These are phyloP conservation scores for Cosmopolites sordidus DNA, from an alignment of 2,888 invertebrate species.

Conservation along the genomic window DNA sequence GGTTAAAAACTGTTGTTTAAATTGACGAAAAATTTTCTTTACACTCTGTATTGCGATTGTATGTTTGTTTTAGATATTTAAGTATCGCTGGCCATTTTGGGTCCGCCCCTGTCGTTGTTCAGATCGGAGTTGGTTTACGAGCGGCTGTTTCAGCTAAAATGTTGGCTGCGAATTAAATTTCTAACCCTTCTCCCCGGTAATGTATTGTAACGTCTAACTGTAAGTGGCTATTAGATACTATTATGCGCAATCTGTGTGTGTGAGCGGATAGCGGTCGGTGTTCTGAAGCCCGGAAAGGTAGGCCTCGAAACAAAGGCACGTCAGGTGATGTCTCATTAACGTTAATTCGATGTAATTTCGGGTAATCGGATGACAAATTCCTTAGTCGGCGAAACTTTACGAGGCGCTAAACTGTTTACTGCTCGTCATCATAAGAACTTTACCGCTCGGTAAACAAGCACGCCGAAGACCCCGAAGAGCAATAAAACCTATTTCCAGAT, in stretches of 20 bases:
- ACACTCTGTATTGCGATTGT: too few species aligned
- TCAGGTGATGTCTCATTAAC: conserved; percentile 18
- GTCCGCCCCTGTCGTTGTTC: too few species aligned
- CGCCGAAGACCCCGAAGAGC: too few species aligned
- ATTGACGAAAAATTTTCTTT: too few species aligned
- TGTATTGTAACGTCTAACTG: conserved; percentile 25
- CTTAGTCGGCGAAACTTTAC: conserved; percentile 2
- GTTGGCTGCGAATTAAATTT: conserved; percentile 21
- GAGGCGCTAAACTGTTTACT: background rate
- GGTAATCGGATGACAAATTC: conserved; percentile 11
- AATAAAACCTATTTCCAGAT: too few species aligned
- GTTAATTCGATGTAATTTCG: conserved; percentile 15
- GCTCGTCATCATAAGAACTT: too few species aligned
- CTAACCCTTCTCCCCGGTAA: conserved; percentile 18
- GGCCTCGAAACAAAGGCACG: conserved; percentile 14
- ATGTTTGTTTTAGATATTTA: too few species aligned
- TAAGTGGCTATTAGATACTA: conserved; percentile 25
- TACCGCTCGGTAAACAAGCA: too few species aligned
- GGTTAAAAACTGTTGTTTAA: too few species aligned
- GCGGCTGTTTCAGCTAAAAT: conserved; percentile 17
- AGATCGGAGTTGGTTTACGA: conserved; percentile 8
- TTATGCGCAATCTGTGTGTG: conserved; percentile 25
- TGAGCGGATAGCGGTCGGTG: conserved; percentile 18
- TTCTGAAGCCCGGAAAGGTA: conserved; percentile 19
- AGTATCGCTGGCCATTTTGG: too few species aligned